Base-by-base conservation (phyloP, 92 coral and sea anemone genomes). In the Umimayanthus chanpuru region DNA sequence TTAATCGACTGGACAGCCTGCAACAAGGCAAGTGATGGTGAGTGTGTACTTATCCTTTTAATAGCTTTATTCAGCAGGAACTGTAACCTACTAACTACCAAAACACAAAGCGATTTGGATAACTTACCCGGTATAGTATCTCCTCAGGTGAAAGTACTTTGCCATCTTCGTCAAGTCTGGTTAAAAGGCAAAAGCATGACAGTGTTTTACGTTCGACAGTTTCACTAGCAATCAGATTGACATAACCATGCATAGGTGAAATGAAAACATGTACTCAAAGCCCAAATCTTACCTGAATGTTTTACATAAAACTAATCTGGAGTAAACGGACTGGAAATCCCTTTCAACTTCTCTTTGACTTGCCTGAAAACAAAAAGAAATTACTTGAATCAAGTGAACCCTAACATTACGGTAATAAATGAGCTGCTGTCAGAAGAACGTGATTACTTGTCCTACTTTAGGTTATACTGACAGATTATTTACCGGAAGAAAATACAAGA, bases 301-400 rank as follows among this genome's bases (percentile, higher is more conserved):
- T 86, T 97, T 97, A 89, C 99, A 97, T 5, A 97, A 85, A 61
- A 97, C 99, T 61, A 97, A 98, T 28, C 99, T 85, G 55, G 99
- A 97, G 88, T 97, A 97, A n/a, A 97, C 99, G 0, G 99, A 97
- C 91, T 97, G 97, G 89, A 97, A 97, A 90, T 97, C 99, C 85
- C 98, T 88, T 85, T 97, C 99, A 3, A 97, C 98, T 77, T 97
- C 97, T 20, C 96, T 96, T 58, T 94, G 94, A 77, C 99, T 97
- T 2, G 99, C 98, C 99, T 97, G 75, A 61, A 66, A 79, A 40
- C 12, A 43, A 85, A 26, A 53, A 26, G 18, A 9, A 23, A 1
- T 44, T 49, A 21, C 67, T 61, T 47, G 39, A 77, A 36, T 26
- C 32, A 77, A 40, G 8, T 11, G 56, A 5, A 44, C 36, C 36